phyloP scores from a whole-genome alignment of 1,140 invertebrate genomes.

The Dinoponera quadriceps region DNA sequence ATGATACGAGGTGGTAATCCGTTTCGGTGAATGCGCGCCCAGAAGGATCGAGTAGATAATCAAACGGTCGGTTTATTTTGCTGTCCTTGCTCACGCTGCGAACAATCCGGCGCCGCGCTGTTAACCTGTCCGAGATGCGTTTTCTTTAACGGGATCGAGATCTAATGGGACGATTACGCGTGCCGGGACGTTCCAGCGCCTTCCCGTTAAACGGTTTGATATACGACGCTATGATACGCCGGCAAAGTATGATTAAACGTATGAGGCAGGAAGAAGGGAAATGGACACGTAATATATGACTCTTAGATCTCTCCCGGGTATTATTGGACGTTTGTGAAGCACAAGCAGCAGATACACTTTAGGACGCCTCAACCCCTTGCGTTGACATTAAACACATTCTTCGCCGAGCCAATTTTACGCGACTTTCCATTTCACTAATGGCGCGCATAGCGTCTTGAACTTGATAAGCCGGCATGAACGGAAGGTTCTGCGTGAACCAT shows the following conservation, averaged over 20 bases:
- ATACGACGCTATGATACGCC: too few relatives aligned
- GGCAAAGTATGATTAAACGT: neutral
- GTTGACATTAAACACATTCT: too few relatives aligned
- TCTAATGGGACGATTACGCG: constrained; percentile 59
- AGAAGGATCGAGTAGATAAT: constrained; percentile 56
- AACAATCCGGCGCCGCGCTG: constrained; percentile 38
- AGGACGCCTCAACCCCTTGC: too few relatives aligned
- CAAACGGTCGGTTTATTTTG: constrained; percentile 57
- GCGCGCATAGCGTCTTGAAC: too few relatives aligned
- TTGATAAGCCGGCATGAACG: too few relatives aligned
- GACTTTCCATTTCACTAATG: too few relatives aligned
- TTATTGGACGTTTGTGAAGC: too few relatives aligned
- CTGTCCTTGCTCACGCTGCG: constrained; percentile 65
- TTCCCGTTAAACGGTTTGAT: constrained; percentile 37
- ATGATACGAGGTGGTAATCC: constrained; percentile 66
- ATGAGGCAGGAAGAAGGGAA: neutral
- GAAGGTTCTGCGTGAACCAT: too few relatives aligned
- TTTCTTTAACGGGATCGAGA: constrained; percentile 47
- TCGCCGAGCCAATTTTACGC: too few relatives aligned
- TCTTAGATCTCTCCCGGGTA: too few relatives aligned
- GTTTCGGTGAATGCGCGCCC: constrained; percentile 56
- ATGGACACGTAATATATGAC: neutral
- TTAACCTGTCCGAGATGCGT: constrained; percentile 40
- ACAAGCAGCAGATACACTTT: too few relatives aligned
- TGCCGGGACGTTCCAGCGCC: constrained; percentile 7